Evolutionary conservation across 2,797 vertebrate species (phyloP).

Genomic region (Falco naumanni): DNA sequence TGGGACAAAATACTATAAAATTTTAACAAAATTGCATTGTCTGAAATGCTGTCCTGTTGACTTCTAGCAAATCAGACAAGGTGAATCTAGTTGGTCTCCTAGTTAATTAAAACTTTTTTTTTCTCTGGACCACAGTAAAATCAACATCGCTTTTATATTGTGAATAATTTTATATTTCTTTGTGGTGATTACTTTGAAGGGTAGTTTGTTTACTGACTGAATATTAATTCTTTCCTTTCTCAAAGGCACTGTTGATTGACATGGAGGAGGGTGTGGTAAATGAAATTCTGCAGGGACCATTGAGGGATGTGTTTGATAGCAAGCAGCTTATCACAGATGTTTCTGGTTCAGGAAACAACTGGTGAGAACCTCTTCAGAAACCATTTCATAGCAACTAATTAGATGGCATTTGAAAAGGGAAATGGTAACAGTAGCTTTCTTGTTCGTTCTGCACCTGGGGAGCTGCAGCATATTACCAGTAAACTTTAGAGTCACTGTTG

Average conservation of each 20-base stretch:
- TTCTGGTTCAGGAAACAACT: constrained; percentile 98
- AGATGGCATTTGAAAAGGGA: constrained; percentile 22
- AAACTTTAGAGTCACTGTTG: constrained; percentile 16
- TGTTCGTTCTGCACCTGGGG: background rate
- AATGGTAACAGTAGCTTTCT: constrained; percentile 7
- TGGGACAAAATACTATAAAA: background rate
- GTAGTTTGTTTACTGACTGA: constrained; percentile 19
- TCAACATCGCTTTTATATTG: background rate
- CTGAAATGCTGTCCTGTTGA: background rate
- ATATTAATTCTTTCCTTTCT: constrained; percentile 57
- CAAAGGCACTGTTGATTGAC: constrained; percentile 93
- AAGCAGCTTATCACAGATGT: constrained; percentile 95
- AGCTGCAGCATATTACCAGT: constrained; percentile 14
- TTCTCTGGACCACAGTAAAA: background rate
- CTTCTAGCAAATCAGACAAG: background rate
- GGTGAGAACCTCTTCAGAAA: constrained; percentile 82
- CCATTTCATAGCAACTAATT: constrained; percentile 46
- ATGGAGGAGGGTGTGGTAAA: constrained; percentile 98
- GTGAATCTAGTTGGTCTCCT: background rate
- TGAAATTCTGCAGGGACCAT: constrained; percentile 91
- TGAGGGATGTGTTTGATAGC: constrained; percentile 93
- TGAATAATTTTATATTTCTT: constrained; percentile 13
- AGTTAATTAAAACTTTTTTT: background rate
- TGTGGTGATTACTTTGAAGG: background rate
- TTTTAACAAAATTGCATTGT: background rate